Evolutionary conservation across 2,888 invertebrate genomes (phyloP).

Genomic region (Drosophila peninsularis): DNA sequence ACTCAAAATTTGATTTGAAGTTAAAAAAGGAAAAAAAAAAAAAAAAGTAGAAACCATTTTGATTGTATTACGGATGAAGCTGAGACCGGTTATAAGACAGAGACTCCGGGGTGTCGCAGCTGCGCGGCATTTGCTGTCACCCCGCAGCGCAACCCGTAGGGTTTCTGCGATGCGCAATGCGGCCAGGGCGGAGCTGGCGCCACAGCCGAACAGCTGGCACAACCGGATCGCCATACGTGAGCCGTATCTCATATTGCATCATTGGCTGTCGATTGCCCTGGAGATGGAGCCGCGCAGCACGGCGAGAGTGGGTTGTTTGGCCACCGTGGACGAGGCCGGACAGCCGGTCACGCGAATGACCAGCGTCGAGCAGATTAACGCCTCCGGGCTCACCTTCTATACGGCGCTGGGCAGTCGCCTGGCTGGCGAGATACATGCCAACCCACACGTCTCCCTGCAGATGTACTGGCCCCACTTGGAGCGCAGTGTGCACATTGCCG

Average conservation of each 20-base stretch:
- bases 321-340: constrained; percentile 92
- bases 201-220: constrained; percentile 87
- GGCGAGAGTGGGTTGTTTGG: constrained; percentile 95
- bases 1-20: constrained; percentile 2
- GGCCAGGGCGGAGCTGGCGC: neutral
- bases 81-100: constrained; percentile 1
- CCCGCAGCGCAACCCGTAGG: neutral
- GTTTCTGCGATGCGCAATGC: neutral
- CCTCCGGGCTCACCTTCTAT: constrained; percentile 95
- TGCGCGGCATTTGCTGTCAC: constrained; percentile 15
- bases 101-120: constrained; percentile 15
- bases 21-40: neutral
- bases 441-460: constrained; percentile 93
- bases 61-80: constrained; percentile 9
- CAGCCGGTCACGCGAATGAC: constrained; percentile 95
- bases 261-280: constrained; percentile 93
- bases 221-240: constrained; percentile 90
- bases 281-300: constrained; percentile 89
- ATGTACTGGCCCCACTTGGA: constrained; percentile 95
- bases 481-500: constrained; percentile 94
- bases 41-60: neutral
- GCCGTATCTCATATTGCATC: constrained; percentile 92
- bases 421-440: constrained; percentile 92
- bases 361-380: constrained; percentile 92
- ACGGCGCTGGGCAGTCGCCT: constrained; percentile 96